These are phyloP conservation scores for Hypotaenidia okinawae DNA, from an alignment of 2,797 vertebrate genomes.

Conservation along the genomic window DNA sequence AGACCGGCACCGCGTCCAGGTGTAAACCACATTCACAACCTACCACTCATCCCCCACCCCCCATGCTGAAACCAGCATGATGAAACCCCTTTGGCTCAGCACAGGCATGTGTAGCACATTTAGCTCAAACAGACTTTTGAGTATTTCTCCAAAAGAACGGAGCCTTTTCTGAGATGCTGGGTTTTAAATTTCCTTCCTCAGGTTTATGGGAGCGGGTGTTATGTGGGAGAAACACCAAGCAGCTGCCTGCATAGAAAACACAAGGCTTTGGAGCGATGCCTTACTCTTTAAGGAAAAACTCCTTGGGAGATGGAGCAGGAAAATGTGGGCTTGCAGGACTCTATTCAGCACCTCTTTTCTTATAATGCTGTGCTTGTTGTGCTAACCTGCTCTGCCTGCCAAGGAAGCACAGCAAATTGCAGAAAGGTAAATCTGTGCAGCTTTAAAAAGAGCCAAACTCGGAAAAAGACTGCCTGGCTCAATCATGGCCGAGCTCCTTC, in stretches of 20 bases:
- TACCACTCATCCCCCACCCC: background rate
- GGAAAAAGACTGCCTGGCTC: background rate
- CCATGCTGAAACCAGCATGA: background rate
- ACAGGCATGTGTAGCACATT: background rate
- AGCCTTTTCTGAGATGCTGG: background rate
- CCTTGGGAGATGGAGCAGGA: background rate
- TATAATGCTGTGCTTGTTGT: background rate
- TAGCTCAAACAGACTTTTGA: background rate
- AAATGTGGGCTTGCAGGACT: background rate
- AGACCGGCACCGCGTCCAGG: background rate
- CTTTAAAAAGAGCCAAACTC: background rate
- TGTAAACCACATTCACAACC: background rate
- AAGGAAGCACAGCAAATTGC: conserved; percentile 10
- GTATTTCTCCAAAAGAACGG: background rate
- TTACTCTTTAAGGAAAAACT: background rate
- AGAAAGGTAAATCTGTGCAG: conserved; percentile 22
- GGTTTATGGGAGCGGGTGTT: background rate
- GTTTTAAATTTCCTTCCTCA: background rate
- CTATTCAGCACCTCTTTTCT: conserved; percentile 14
- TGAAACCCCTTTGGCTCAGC: background rate
- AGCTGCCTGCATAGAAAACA: background rate
- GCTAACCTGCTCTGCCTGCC: conserved; percentile 46
- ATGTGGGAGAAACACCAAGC: background rate
- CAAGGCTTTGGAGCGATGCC: background rate
- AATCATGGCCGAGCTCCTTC: background rate